A percentile compares a stretch with the other conserved stretches of the same genome.
Evolutionary conservation across 2,113 vertebrate genomes (phyloP).

Genomic region (Heliornis fulica): DNA sequence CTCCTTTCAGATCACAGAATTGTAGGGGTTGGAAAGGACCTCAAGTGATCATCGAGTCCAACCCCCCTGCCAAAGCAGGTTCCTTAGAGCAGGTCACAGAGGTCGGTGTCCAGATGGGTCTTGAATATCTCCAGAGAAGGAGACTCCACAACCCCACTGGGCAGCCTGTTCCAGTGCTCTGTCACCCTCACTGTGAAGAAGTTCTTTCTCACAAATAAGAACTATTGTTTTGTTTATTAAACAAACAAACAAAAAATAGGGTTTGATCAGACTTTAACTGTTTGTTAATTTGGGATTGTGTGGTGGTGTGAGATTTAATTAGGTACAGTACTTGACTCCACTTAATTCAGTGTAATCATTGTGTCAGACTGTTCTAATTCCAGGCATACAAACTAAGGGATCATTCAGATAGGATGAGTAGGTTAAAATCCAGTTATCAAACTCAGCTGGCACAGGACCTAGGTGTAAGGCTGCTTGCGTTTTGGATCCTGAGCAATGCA

Average conservation of each 20-base stretch:
- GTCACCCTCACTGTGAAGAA: too few species aligned
- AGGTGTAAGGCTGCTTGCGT: conserved; percentile 78
- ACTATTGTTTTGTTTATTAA: not conserved
- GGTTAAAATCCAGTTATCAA: not conserved
- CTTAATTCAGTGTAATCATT: not conserved
- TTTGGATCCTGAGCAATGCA: conserved; percentile 85
- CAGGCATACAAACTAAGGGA: not conserved
- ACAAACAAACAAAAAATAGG: too few species aligned
- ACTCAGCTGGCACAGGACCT: not conserved
- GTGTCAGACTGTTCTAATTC: not conserved
- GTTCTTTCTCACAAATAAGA: too few species aligned
- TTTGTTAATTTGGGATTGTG: too few species aligned
- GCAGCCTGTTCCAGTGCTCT: too few species aligned
- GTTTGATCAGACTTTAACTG: not conserved
- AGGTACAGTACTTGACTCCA: not conserved
- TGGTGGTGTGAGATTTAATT: not conserved
- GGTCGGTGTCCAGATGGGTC: too few species aligned
- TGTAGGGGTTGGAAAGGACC: too few species aligned
- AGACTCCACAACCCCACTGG: too few species aligned
- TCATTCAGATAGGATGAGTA: not conserved
- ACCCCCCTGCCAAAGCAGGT: too few species aligned
- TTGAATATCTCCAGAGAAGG: too few species aligned
- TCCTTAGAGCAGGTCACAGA: too few species aligned
- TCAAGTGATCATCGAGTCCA: too few species aligned
- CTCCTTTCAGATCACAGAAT: not conserved